Conservation (phyloP, 2,888 invertebrate genomes). For the Limenitis camilla region DNA sequence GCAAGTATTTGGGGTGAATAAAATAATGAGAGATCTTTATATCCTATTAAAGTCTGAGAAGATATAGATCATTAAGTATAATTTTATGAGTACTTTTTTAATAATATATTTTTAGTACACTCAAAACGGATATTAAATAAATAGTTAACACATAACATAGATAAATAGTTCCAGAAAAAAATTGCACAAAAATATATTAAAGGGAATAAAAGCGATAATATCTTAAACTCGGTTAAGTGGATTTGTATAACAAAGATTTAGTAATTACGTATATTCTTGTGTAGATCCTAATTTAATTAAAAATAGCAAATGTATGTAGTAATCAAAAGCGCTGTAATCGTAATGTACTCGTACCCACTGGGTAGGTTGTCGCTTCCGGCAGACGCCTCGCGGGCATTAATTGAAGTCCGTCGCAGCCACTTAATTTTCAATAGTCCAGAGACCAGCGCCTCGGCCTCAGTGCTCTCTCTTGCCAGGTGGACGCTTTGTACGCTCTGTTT, state of each 20-base stretch:
- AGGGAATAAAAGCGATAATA: too few relatives aligned
- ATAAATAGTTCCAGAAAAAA: too few relatives aligned
- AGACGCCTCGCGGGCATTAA: slow-evolving; percentile 49
- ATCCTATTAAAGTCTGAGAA: neutral
- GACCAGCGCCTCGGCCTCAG: slow-evolving; percentile 26
- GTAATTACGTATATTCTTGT: too few relatives aligned
- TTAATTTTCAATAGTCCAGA: slow-evolving; percentile 57
- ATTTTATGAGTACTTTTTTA: too few relatives aligned
- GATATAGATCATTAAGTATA: neutral
- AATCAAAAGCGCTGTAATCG: slow-evolving; percentile 9
- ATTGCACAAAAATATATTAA: too few relatives aligned
- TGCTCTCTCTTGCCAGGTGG: slow-evolving; percentile 50
- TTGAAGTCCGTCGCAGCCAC: slow-evolving; percentile 54
- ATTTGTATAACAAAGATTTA: too few relatives aligned
- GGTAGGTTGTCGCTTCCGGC: slow-evolving; percentile 28
- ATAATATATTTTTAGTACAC: neutral
- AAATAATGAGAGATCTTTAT: slow-evolving; percentile 11
- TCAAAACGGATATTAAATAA: too few relatives aligned
- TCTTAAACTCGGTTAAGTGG: too few relatives aligned
- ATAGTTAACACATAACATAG: too few relatives aligned
- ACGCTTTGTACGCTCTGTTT: slow-evolving; percentile 66
- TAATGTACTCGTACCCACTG: too few relatives aligned
- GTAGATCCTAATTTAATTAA: too few relatives aligned
- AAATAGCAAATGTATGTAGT: slow-evolving; percentile 1
- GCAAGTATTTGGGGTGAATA: slow-evolving; percentile 29